Base-by-base conservation (phyloP, 2,888 invertebrate genomes). In the Charanyca ferruginea region DNA sequence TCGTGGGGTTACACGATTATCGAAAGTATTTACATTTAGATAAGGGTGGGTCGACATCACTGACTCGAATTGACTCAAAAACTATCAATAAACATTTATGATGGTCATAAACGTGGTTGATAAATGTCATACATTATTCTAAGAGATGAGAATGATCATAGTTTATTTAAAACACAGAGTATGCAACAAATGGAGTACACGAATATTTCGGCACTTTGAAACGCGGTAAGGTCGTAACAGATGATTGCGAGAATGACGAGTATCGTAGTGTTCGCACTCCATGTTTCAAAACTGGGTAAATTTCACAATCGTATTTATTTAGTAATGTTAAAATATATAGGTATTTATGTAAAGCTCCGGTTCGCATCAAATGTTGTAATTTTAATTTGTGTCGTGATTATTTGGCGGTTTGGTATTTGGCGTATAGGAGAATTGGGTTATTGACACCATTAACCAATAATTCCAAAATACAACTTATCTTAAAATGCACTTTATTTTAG, bases 1-100 rank as follows among this genome's bases (percentile, higher is more conserved):
- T 83, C 87, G 90, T 84, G 86, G 67, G 67, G 81, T 85, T 61
- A 84, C 86, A 86, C 89, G 88, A 85, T 74, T 80, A 64, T 83
- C 75, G 78, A 88, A 88, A 84, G 74, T 90, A 89, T 89, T 74
- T 90, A 89, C 90, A 89, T 73, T 74, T 77, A 80, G 75, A 77
- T 82, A 83, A 83, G 83, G 86, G 87, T 84, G 87, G 85, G 84
- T 85, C 73, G 81, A 83, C 83, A 85, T 82, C 72, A 74, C 76
- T 77, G 72, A 79, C 75, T 83, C 55, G 75, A 81, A 81, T 81
- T 83, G 83, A 81, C 83, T 64, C 72, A 63, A 77, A 76, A 80
- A 71, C 64, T 77, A 80, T 71, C 72, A 64, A 69, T 53, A 66
- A 51, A 51, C 55, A 62, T 68, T 76, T 72, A 70, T 70, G 60